phyloP scores from a whole-genome alignment of 2,113 vertebrate genomes.

The Entomyzon cyanotis region DNA sequence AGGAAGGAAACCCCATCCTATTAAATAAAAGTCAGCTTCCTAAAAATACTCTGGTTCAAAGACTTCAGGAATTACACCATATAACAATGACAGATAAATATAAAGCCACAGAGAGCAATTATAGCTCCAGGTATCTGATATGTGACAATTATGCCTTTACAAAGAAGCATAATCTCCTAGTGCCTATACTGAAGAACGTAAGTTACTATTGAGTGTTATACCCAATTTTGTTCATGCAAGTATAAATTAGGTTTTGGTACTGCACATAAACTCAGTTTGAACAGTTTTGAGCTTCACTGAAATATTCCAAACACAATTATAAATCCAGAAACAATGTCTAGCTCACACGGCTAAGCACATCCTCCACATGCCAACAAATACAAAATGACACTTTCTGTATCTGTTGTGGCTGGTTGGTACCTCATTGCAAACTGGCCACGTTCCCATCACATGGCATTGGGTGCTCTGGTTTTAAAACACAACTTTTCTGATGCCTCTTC shows the following conservation, averaged over 20 bases:
- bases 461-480: not conserved
- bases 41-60: not conserved
- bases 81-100: not conserved
- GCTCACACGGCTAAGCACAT: not conserved
- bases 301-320: not conserved
- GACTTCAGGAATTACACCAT: not conserved
- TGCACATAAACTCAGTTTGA: not conserved
- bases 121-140: not conserved
- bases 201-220: not conserved
- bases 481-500: not conserved
- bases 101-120: not conserved
- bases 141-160: not conserved
- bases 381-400: not conserved
- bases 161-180: not conserved
- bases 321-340: not conserved
- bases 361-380: not conserved
- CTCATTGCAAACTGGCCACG: not conserved
- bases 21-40: not conserved
- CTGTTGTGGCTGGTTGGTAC: not conserved
- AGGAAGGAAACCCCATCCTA: too few relatives aligned
- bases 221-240: not conserved
- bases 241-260: not conserved
- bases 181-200: accelerated
- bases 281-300: not conserved
- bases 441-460: not conserved